Evolutionary conservation across 1,140 invertebrate species (phyloP), one percentile per base, ranked within the genome.

Genomic region (Saccostrea echinata): DNA sequence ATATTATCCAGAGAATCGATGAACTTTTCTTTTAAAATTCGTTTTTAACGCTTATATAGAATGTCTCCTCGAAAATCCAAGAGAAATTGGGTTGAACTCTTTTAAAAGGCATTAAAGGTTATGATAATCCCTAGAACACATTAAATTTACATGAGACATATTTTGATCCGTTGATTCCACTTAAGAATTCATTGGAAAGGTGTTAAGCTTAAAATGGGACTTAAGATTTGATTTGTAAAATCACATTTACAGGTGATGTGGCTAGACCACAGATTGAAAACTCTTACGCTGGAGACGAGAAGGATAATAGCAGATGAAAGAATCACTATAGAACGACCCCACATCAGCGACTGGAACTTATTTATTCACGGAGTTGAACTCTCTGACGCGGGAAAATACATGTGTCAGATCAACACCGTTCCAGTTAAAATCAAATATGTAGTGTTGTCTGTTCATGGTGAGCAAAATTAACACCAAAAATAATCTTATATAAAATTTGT

Each of bases 301-400:
- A 86, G 93, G 27, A 91, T 94, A 18, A 93, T 94, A 64, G 90
- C 92, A 33, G 93, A 94, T 88, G 88, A 91, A 24, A 83, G 94
- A 3, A 92, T 94, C 88, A 94, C 91, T 80, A 88, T 94, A 76
- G 92, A 93, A 87, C 80, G 94, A 33, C 93, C 92, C 4, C 93
- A 90, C 81, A 90, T 90, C 18, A 91, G 91, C 76, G 94, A 94
- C 76, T 94, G 94, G 94, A 94, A 94, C 68, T 91, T 94, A 27
- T 92, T 91, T 86, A 93, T 94, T 8, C 88, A 91, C 24, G 90
- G 93, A 18, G 92, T 94, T 6, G 87, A 88, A 35, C 88, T 87
- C 11, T 80, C 87, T 6, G 94, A 94, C 88, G 84, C 88, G 9
- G 94, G 93, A 18, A 90, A 88, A 61, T 94, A 94, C 85, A 90